phyloP scores from a whole-genome alignment of 2,888 invertebrate genomes.

The Geotrupes spiniger region DNA sequence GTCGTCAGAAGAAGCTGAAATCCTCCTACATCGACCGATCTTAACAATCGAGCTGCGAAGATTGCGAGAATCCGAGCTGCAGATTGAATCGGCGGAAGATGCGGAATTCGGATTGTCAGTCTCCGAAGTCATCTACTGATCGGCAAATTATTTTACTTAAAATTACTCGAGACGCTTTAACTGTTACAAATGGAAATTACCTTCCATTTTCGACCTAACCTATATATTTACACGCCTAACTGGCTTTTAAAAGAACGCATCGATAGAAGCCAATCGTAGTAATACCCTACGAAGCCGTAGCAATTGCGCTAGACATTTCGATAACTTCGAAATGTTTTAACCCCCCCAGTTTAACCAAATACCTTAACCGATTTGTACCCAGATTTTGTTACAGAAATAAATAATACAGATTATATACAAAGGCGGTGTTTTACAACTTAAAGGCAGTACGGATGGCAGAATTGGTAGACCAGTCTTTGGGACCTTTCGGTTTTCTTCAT shows the following conservation, averaged over 20 bases:
- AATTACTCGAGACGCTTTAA: conserved; percentile 31
- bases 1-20: conserved; percentile 23
- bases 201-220: conserved; percentile 44
- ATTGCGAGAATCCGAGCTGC: conserved; percentile 11
- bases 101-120: neutral
- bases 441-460: conserved; percentile 91
- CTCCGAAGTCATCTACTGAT: conserved; percentile 34
- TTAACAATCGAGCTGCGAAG: conserved; percentile 21
- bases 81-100: conserved; percentile 1
- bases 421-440: conserved; percentile 48
- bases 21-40: neutral
- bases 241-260: conserved; percentile 25
- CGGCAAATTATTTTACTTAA: conserved; percentile 49
- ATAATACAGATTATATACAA: conserved; percentile 29
- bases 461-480: conserved; percentile 97
- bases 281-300: conserved; percentile 43
- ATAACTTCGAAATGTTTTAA: conserved; percentile 44
- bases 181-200: conserved; percentile 53
- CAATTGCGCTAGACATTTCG: conserved; percentile 35
- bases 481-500: conserved; percentile 99
- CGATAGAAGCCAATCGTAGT: conserved; percentile 33
- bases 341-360: conserved; percentile 15
- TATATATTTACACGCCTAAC: conserved; percentile 34
- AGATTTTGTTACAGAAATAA: conserved; percentile 20
- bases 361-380: conserved; percentile 21